Evolutionary conservation across 2,888 invertebrate genomes (phyloP), one percentile per base, ranked within the genome.

Genomic region (Cylloceria caligata): DNA sequence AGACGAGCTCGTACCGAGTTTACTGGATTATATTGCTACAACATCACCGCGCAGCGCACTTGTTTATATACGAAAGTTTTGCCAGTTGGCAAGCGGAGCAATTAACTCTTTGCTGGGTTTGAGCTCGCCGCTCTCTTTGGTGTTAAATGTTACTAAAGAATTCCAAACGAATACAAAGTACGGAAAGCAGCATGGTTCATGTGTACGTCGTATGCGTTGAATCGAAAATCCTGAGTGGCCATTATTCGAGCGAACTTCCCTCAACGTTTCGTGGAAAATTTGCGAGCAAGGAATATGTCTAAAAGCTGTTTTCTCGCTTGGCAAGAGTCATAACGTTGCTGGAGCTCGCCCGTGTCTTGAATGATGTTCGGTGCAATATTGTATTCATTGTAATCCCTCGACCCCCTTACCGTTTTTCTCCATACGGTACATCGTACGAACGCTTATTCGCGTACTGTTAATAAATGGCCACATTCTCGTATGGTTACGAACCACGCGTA

Each of bases 391-490:
- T 76, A 68, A 76, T 81, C 60, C 49, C 30, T 39, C 77, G 81
- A 72, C 72, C 67, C 62, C 81, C 76, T 77, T 77, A 81, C 67
- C 36, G 62, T 77, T 77, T 81, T 52, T 34, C 68, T 55, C 62
- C 36, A 68, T 68, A 47, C 45, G 55, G 19, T 39, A 7, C 68
- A 30, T 57, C 57, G 13, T 6, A 24, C 52, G 21, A 52, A 11
- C 27, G 27, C 62, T 47, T 52, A 42, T 76, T 65, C 67, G 76
- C 62, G 36, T 80, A 52, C 65, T 62, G 68, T 55, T 60, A 76
- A 73, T 64, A 62, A 62, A 62, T 36, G 45, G 39, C 34, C 60
- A 49, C 72, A 67, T 72, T 77, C 47, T 68, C 77, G 64, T 68
- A 68, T 68, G 68, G 71, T 80, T 80, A 67, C 49, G 52, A 75